A percentile compares a stretch with the other conserved stretches of the same genome.
Conservation (phyloP, 2,797 vertebrate species). For the Cuniculus paca region DNA sequence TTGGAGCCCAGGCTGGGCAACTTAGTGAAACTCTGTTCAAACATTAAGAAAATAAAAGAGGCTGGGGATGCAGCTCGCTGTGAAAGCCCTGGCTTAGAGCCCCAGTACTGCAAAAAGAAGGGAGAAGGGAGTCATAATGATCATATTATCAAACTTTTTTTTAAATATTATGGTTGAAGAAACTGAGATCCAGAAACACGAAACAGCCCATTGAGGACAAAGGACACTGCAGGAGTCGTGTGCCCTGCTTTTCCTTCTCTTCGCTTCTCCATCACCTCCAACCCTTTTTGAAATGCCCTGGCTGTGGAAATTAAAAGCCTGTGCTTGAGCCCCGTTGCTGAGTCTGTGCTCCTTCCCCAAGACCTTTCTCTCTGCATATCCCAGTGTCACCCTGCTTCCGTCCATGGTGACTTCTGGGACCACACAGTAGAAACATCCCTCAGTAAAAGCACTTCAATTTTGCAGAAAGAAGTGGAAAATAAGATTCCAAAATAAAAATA, state of each 20-base stretch:
- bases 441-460: neutral
- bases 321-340: neutral
- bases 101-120: neutral
- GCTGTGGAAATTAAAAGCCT: neutral
- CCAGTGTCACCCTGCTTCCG: neutral
- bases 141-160: neutral
- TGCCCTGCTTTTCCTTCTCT: neutral
- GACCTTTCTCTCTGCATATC: neutral
- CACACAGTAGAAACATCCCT: neutral
- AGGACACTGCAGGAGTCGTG: neutral
- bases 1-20: neutral
- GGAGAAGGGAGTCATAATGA: neutral
- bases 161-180: neutral
- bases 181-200: neutral
- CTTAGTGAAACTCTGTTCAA: neutral
- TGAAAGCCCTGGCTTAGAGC: neutral
- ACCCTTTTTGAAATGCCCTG: neutral
- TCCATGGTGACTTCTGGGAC: neutral
- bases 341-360: neutral
- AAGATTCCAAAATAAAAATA: slow-evolving; percentile 14
- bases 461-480: slow-evolving; percentile 8
- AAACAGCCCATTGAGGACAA: neutral
- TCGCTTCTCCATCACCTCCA: neutral
- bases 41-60: neutral
- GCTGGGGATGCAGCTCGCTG: neutral